Evolutionary conservation across 2,888 invertebrate genomes (phyloP).

Genomic region (Molorchus minor): DNA sequence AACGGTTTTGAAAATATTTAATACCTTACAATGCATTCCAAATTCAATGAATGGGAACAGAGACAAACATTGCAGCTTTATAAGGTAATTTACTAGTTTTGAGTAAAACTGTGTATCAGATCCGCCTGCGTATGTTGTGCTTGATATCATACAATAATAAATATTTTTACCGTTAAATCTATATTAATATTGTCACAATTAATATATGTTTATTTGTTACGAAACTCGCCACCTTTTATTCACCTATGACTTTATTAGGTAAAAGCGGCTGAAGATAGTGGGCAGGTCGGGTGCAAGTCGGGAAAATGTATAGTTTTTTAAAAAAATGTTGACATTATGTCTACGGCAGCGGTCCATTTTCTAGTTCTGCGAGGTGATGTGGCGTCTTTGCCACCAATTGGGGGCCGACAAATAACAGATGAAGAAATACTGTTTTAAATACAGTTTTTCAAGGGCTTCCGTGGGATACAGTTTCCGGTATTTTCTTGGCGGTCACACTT

Average conservation of each 20-base stretch:
- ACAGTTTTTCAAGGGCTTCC: no score
- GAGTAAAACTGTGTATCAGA: neutral
- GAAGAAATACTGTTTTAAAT: no score
- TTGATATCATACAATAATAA: neutral
- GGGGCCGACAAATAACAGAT: no score
- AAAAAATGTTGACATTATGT: no score
- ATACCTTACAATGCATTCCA: conserved; percentile 6
- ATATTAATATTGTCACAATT: neutral
- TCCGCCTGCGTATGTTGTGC: no score
- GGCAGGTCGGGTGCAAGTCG: no score
- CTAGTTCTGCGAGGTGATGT: no score
- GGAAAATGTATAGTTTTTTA: no score
- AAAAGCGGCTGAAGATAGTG: neutral
- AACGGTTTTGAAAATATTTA: conserved; percentile 6
- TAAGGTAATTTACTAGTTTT: neutral
- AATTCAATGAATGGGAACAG: conserved; percentile 11
- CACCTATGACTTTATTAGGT: neutral
- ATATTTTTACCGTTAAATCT: neutral
- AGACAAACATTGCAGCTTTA: neutral
- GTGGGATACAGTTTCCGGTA: no score
- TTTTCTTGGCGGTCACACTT: no score
- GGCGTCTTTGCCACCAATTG: no score
- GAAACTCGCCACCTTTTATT: neutral
- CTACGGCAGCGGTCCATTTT: no score
- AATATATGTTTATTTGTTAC: neutral